Conservation (phyloP, 2,888 invertebrate genomes). For the Rotaria macrura region DNA sequence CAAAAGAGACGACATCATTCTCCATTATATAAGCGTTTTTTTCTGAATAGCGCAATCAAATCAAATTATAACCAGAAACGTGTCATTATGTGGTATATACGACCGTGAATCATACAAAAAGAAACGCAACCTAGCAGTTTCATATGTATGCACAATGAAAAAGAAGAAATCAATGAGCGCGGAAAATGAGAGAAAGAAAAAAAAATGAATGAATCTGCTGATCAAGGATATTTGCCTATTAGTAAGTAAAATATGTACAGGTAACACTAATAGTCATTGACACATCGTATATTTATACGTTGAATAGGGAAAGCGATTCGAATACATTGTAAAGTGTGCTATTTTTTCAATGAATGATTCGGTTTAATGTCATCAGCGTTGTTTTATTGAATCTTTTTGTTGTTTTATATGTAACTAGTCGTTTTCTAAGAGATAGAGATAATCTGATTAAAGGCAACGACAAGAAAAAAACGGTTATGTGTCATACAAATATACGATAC, state of each 20-base stretch:
- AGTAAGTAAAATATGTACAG: neutral
- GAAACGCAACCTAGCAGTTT: neutral
- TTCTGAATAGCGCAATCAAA: neutral
- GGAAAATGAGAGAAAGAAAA: neutral
- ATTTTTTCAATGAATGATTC: neutral
- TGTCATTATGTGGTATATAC: neutral
- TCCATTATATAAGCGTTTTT: neutral
- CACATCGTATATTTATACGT: neutral
- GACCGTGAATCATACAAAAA: neutral
- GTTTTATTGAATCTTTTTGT: neutral
- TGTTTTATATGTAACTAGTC: neutral
- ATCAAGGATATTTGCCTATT: neutral
- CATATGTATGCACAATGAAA: neutral
- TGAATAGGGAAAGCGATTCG: neutral
- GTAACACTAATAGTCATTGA: neutral
- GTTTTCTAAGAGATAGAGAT: neutral
- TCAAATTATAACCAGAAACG: neutral
- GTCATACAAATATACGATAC: neutral
- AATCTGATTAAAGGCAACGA: neutral
- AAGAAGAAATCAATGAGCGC: neutral
- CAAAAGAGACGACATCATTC: neutral
- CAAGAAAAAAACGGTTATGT: neutral
- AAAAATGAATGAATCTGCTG: neutral
- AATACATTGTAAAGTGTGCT: neutral
- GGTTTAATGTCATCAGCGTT: neutral